Conservation (phyloP, 2,113 vertebrate species). For the Dissostichus mawsoni region DNA sequence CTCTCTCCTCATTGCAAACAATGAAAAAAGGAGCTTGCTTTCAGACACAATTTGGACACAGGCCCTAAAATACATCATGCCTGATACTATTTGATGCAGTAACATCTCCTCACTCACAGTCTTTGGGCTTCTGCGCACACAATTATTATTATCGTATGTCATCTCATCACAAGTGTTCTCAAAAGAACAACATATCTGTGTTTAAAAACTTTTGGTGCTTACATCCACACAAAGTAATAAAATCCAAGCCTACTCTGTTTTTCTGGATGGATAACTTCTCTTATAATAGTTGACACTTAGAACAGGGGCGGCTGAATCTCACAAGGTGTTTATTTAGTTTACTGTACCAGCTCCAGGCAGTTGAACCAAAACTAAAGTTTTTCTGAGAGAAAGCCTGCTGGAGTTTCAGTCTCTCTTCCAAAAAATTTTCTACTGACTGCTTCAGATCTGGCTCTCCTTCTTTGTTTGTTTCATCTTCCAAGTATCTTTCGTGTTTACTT, state of each 20-base stretch:
- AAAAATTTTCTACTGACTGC: conserved; percentile 28
- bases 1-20: too few species aligned
- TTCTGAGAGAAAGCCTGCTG: conserved; percentile 27
- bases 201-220: neutral
- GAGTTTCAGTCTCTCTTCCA: conserved; percentile 28
- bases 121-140: neutral
- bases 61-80: too few species aligned
- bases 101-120: neutral
- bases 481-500: conserved; percentile 34
- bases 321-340: conserved; percentile 28
- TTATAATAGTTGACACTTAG: conserved; percentile 12
- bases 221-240: neutral
- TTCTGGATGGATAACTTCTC: neutral
- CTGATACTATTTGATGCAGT: neutral
- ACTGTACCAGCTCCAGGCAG: conserved; percentile 27
- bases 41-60: too few species aligned
- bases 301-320: neutral
- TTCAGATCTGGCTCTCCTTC: conserved; percentile 33
- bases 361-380: conserved; percentile 18
- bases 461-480: conserved; percentile 40
- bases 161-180: neutral
- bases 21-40: too few species aligned
- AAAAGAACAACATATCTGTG: neutral
- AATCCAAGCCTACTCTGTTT: neutral
- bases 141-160: neutral